phyloP scores from a whole-genome alignment of 2,113 vertebrate genomes.

The Vulpes vulpes region DNA sequence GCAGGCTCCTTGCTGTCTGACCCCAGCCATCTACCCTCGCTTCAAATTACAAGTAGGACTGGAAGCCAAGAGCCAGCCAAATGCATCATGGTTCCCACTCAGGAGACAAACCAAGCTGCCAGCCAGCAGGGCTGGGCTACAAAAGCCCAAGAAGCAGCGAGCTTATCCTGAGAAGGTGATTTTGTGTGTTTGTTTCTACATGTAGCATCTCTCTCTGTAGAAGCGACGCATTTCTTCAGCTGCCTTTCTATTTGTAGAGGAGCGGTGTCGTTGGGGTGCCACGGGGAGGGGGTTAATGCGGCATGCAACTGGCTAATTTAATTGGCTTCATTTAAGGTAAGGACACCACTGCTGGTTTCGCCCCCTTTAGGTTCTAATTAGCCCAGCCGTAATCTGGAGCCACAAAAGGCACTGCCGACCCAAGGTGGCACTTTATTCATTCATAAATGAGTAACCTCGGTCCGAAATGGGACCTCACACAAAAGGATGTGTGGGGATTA shows the following conservation, averaged over 20 bases:
- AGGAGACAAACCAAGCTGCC: constrained; percentile 35
- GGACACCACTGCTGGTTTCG: background rate
- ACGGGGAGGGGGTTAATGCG: background rate
- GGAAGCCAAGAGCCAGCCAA: constrained; percentile 60
- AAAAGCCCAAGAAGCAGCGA: background rate
- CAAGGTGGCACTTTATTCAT: background rate
- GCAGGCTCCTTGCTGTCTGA: constrained; percentile 79
- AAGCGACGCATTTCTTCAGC: background rate
- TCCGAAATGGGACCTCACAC: background rate
- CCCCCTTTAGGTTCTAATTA: background rate
- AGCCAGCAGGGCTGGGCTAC: constrained; percentile 50
- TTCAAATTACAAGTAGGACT: constrained; percentile 65
- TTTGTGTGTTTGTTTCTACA: background rate
- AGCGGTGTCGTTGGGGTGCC: background rate
- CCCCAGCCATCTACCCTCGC: constrained; percentile 36
- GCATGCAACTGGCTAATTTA: background rate
- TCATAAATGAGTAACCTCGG: background rate
- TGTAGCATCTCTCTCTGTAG: background rate
- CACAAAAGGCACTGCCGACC: background rate
- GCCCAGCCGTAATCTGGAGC: background rate
- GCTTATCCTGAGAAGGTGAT: background rate
- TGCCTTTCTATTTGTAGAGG: background rate
- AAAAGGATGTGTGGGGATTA: background rate
- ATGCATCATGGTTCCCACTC: constrained; percentile 46
- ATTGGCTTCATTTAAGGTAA: background rate